A percentile compares a stretch with the other conserved stretches of the same genome.
phyloP scores from a whole-genome alignment of 2,888 invertebrate genomes.

The Stenolophus ochropezus region DNA sequence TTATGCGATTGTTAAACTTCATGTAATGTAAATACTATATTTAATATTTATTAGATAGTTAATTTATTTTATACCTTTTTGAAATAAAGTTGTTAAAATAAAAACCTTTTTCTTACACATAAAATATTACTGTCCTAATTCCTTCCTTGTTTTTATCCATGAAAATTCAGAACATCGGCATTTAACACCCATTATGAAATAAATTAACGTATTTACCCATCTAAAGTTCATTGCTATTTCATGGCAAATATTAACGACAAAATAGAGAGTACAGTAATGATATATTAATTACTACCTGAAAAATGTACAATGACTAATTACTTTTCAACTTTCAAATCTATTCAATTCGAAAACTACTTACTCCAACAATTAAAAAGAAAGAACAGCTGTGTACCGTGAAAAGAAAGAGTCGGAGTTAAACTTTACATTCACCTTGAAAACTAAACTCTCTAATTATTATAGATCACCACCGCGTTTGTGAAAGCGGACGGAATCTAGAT shows the following conservation, averaged over 20 bases:
- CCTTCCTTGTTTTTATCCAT: too few species aligned
- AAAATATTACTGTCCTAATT: not conserved
- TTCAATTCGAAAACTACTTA: constrained; percentile 6
- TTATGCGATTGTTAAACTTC: constrained; percentile 44
- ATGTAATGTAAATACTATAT: constrained; percentile 58
- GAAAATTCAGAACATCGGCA: too few species aligned
- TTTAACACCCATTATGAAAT: too few species aligned
- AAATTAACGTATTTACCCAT: too few species aligned
- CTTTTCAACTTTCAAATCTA: constrained; percentile 42
- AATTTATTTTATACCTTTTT: constrained; percentile 60
- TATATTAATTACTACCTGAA: not conserved
- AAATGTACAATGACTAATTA: constrained; percentile 25
- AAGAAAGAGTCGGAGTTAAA: constrained; percentile 5
- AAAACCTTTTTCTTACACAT: constrained; percentile 3
- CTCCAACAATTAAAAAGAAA: constrained; percentile 50
- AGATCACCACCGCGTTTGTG: constrained; percentile 9
- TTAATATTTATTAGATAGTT: constrained; percentile 59
- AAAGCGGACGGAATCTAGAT: constrained; percentile 12
- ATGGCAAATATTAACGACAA: not conserved
- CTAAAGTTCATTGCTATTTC: not conserved
- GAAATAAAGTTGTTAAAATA: constrained; percentile 60
- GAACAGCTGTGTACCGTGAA: constrained; percentile 24
- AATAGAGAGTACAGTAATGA: not conserved
- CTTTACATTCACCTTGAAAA: constrained; percentile 55
- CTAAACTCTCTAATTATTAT: constrained; percentile 50